Evolutionary conservation across 2,113 vertebrate genomes (phyloP).

Genomic region (Todiramphus chloris): DNA sequence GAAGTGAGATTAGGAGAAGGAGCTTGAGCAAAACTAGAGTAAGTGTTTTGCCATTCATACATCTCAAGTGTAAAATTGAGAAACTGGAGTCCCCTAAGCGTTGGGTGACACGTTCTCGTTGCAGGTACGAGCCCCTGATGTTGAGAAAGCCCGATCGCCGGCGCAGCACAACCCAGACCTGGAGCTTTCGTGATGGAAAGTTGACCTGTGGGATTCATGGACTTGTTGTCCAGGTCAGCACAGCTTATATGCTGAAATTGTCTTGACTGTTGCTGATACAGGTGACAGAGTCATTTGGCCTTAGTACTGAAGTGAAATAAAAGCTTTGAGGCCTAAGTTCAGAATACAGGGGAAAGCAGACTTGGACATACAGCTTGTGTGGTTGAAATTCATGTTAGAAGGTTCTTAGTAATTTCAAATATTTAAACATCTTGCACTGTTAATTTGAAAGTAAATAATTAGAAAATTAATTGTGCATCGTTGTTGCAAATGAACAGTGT

Average conservation of each 20-base stretch:
- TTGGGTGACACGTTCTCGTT: not conserved
- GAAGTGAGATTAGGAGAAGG: not conserved
- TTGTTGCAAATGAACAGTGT: not conserved
- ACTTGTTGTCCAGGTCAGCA: conserved; percentile 90
- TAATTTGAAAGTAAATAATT: not conserved
- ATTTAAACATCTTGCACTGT: not conserved
- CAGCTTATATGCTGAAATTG: fast-evolving
- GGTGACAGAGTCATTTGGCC: not conserved
- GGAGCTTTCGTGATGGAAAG: conserved; percentile 90
- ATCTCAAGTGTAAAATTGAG: not conserved
- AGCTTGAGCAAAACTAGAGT: not conserved
- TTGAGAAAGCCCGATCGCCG: conserved; percentile 87
- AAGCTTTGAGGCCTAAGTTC: not conserved
- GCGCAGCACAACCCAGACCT: conserved; percentile 93
- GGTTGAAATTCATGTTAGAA: not conserved
- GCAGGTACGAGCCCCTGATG: conserved; percentile 94
- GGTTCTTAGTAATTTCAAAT: not conserved
- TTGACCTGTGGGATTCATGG: conserved; percentile 90
- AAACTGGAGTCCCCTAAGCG: not conserved
- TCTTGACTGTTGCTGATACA: not conserved
- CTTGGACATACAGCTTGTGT: not conserved
- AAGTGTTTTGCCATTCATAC: not conserved
- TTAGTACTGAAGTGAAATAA: not conserved
- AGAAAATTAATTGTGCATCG: not conserved
- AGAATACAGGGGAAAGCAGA: not conserved